Conservation (phyloP, 2,797 vertebrate genomes). For the Myripristis jacobus region DNA sequence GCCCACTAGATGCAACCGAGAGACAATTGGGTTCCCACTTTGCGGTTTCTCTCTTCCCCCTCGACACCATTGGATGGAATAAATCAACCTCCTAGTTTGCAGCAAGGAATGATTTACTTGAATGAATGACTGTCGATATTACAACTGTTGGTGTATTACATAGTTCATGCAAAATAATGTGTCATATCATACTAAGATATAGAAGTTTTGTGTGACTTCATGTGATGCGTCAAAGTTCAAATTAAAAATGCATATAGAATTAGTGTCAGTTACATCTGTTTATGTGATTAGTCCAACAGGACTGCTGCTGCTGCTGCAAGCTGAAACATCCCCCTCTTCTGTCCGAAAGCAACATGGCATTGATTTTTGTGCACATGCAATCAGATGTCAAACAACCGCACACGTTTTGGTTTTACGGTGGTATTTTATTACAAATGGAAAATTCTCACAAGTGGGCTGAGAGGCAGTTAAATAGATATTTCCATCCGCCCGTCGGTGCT, state of each 20-base stretch:
- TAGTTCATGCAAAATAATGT: background rate
- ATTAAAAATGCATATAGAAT: too few species aligned
- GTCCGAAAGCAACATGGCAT: slow-evolving; percentile 20
- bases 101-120: slow-evolving; percentile 32
- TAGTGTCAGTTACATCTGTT: too few species aligned
- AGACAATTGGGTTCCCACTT: slow-evolving; percentile 55
- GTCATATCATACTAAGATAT: too few species aligned
- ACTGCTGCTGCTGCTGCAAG: background rate
- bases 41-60: slow-evolving; percentile 29
- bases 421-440: slow-evolving; percentile 72
- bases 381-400: background rate
- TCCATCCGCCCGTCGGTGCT: background rate
- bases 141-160: slow-evolving; percentile 28
- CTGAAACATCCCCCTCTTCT: slow-evolving; percentile 44
- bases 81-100: slow-evolving; percentile 46
- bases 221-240: too few species aligned
- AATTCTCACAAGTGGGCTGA: background rate
- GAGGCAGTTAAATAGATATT: slow-evolving; percentile 54
- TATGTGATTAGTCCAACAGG: too few species aligned
- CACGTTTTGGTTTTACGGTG: slow-evolving; percentile 34
- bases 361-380: background rate
- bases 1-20: slow-evolving; percentile 43
- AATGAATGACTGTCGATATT: background rate
- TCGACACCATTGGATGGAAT: slow-evolving; percentile 51
- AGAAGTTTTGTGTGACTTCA: too few species aligned